Evolutionary conservation across 2,888 invertebrate species (phyloP).

Genomic region (Sphaerophoria taeniata): DNA sequence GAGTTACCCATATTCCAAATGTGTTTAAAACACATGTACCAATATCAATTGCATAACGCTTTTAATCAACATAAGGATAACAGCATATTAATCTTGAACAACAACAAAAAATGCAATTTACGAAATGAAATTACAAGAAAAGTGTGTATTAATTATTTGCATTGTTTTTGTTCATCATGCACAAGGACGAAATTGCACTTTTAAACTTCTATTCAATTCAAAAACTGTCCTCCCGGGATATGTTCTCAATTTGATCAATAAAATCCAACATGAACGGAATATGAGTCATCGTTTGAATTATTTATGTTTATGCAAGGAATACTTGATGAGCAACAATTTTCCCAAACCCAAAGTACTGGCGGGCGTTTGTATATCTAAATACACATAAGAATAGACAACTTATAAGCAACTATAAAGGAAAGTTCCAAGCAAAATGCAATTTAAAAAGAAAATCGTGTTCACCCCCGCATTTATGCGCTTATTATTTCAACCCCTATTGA

Average conservation of each 20-base stretch:
- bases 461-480: conserved; percentile 35
- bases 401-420: neutral
- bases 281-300: conserved; percentile 56
- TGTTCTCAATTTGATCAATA: conserved; percentile 37
- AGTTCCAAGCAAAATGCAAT: conserved; percentile 39
- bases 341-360: neutral
- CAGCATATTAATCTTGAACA: neutral
- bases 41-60: conserved; percentile 47
- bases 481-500: conserved; percentile 21
- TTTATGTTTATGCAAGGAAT: conserved; percentile 31
- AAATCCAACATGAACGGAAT: neutral
- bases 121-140: conserved; percentile 17
- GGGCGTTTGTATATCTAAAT: neutral
- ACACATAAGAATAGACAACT: neutral
- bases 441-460: conserved; percentile 32
- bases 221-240: conserved; percentile 4
- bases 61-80: conserved; percentile 9
- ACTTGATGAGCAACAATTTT: conserved; percentile 61
- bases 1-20: conserved; percentile 21
- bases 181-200: conserved; percentile 10
- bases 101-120: conserved; percentile 28
- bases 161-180: neutral
- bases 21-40: neutral
- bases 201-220: neutral
- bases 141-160: conserved; percentile 41